Conservation (phyloP, 2,113 vertebrate species). For the Ornithorhynchus anatinus region DNA sequence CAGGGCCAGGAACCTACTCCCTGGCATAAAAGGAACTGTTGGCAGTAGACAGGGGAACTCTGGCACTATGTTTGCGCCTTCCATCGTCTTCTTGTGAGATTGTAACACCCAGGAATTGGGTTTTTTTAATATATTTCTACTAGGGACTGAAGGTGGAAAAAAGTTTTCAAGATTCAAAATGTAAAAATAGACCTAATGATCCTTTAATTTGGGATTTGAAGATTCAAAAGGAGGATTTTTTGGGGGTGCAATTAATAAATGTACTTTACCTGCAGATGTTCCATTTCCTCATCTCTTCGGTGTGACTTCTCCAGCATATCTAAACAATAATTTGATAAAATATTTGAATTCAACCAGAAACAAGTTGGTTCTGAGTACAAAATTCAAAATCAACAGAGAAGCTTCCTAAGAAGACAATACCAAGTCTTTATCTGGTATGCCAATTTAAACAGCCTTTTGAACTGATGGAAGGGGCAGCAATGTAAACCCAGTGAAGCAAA, state of each 20-base stretch:
- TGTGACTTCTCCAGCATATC: conserved; percentile 82
- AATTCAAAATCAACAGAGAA: conserved; percentile 18
- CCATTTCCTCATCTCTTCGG: conserved; percentile 87
- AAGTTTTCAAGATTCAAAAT: too few relatives aligned
- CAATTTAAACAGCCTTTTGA: neutral
- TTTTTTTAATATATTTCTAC: too few relatives aligned
- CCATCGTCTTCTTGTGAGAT: too few relatives aligned
- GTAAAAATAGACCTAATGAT: too few relatives aligned
- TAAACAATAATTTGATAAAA: conserved; percentile 66
- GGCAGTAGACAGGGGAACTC: too few relatives aligned
- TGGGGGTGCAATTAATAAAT: conserved; percentile 12
- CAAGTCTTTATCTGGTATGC: conserved; percentile 2
- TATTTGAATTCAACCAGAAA: conserved; percentile 14
- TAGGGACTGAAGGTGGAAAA: too few relatives aligned
- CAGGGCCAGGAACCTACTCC: too few relatives aligned
- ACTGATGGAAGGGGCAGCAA: neutral
- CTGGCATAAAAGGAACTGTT: too few relatives aligned
- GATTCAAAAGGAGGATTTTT: neutral
- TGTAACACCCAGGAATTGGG: too few relatives aligned
- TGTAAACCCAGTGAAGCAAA: neutral
- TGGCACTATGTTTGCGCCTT: too few relatives aligned
- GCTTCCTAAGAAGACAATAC: neutral
- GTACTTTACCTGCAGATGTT: conserved; percentile 85
- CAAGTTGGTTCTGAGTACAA: neutral
- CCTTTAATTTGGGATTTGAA: too few relatives aligned